Percentiles rank a stretch among this genome's conserved stretches.
Conservation (phyloP, 37 sponge, comb jelly and placozoan genomes). For the Axinella damicornis region DNA sequence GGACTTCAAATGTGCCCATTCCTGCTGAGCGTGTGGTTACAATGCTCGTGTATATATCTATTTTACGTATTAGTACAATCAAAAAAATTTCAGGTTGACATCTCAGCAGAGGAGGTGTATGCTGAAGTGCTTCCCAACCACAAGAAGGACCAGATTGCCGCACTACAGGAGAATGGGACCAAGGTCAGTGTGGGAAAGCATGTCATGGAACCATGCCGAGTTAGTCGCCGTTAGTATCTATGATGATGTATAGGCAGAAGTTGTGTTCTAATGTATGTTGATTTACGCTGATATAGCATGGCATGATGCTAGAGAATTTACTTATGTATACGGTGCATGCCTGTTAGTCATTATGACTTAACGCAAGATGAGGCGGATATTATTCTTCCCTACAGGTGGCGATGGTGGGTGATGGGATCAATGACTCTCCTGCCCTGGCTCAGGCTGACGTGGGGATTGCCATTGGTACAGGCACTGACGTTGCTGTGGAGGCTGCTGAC, state of each 20-base stretch:
- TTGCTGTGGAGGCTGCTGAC: constrained; percentile 93
- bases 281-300: no score
- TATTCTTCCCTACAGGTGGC: constrained; percentile 3
- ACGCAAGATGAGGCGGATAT: no score
- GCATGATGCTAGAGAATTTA: no score
- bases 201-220: no score
- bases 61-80: neutral
- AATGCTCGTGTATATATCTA: neutral
- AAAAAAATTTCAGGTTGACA: constrained; percentile 59
- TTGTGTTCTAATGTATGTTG: no score
- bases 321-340: no score
- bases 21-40: constrained; percentile 10
- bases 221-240: no score
- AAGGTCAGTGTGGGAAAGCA: constrained; percentile 25
- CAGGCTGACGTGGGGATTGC: constrained; percentile 95
- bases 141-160: constrained; percentile 71
- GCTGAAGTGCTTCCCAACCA: constrained; percentile 92
- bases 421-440: constrained; percentile 93
- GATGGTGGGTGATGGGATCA: constrained; percentile 93
- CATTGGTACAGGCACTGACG: constrained; percentile 93
- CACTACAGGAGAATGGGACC: constrained; percentile 55
- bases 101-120: constrained; percentile 62
- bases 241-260: no score
- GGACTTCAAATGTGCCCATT: no score
- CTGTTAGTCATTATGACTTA: neutral